Evolutionary conservation across 2,888 invertebrate species (phyloP).

Genomic region (Torymus texanus): DNA sequence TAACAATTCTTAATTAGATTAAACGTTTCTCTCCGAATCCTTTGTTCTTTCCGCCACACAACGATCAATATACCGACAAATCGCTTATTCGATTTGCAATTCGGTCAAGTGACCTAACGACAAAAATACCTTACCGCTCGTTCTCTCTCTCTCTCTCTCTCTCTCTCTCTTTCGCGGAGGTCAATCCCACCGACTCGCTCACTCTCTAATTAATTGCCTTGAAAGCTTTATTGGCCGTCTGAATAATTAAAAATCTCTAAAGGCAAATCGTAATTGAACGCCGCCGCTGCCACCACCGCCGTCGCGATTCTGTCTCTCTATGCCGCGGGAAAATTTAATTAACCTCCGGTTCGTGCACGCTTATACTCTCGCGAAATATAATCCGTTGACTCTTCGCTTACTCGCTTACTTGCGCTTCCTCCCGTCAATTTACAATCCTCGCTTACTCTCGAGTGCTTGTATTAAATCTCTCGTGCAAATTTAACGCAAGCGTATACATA

Average conservation of each 20-base stretch:
- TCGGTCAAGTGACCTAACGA: conserved; percentile 48
- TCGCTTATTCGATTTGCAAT: not conserved
- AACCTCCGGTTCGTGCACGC: not conserved
- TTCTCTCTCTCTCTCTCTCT: no score
- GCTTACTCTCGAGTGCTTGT: not conserved
- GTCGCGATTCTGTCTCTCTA: not conserved
- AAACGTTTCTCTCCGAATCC: not conserved
- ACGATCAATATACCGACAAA: conserved; percentile 13
- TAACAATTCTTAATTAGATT: no score
- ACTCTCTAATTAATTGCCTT: conserved; percentile 24
- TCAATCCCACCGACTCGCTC: conserved; percentile 10
- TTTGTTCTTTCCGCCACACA: not conserved
- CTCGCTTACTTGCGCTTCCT: conserved; percentile 9
- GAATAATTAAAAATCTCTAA: conserved; percentile 28
- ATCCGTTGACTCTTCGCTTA: no score
- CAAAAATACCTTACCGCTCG: conserved; percentile 20
- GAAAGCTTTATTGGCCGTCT: conserved; percentile 18
- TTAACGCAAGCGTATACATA: no score
- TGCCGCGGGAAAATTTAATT: conserved; percentile 33
- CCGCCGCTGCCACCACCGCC: not conserved
- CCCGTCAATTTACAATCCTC: not conserved
- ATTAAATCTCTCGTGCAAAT: not conserved
- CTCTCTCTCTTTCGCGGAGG: conserved; percentile 6
- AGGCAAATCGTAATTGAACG: no score
- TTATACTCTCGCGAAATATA: not conserved